Percentiles rank a stretch among this genome's conserved stretches.
phyloP scores from a whole-genome alignment of 1,140 invertebrate species.

The Apis mellifera region DNA sequence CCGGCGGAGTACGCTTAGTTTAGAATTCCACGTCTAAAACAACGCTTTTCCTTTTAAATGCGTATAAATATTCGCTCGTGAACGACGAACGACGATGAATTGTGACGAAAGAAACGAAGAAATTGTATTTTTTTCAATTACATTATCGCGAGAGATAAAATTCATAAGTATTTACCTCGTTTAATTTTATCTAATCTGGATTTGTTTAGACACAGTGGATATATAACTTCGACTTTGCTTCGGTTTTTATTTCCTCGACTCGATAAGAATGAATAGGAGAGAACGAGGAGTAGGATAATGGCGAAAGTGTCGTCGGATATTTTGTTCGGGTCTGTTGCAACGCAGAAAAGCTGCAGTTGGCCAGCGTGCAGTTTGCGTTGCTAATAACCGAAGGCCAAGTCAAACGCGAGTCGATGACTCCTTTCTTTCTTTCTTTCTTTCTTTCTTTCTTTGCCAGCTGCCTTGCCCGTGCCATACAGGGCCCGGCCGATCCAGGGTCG shows the following conservation, averaged over 20 bases:
- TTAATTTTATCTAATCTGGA: not conserved
- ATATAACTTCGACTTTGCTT: not conserved
- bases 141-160: no score
- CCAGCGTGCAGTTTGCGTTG: constrained; percentile 60
- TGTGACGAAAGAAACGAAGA: no score
- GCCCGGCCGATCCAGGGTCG: constrained; percentile 58
- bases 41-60: no score
- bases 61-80: no score
- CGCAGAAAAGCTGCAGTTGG: constrained; percentile 53
- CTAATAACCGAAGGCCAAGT: constrained; percentile 75
- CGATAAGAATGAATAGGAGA: not conserved
- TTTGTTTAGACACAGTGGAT: not conserved
- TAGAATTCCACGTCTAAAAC: no score
- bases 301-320: constrained; percentile 16
- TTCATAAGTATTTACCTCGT: no score
- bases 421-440: constrained; percentile 49
- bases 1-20: no score
- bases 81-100: no score
- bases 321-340: constrained; percentile 52
- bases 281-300: not conserved
- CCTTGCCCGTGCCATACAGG: constrained; percentile 46
- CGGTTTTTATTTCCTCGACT: not conserved
- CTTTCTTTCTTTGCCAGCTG: constrained; percentile 47
- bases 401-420: constrained; percentile 75
- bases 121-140: no score